Base-by-base conservation (phyloP, 2,797 vertebrate species). In the Rhadinocentrus ornatus region DNA sequence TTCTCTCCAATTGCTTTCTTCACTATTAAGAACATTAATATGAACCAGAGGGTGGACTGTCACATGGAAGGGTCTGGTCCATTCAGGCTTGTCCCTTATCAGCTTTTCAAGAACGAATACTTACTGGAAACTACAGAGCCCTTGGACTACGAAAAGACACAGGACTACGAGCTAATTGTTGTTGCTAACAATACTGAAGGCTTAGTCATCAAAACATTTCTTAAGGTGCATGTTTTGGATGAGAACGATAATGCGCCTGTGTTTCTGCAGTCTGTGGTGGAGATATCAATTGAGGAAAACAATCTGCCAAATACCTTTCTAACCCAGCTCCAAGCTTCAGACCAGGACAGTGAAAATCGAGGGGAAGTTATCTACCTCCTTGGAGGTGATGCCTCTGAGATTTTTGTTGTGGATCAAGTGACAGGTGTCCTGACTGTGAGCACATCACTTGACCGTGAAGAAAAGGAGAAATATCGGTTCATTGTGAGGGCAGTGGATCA, bases 1-100 rank as follows among this genome's bases (percentile, higher is more conserved):
- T 95, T 96, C 84, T 95, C 97, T 18, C 98, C 98, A 0, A 94
- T 99, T 54, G 98, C 97, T 20, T 99, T 99, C 93, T 99, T 98
- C 80, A 98, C 96, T 0, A 89, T 99, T 35, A 97, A 96, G 88
- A 98, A 98, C 68, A 93, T 94, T 0, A 95, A 96, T 70, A 88
- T 86, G n/a, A 96, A 94, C 78, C 95, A 96, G 74, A 94, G 89
- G 71, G 94, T 96, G 20, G 92, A 92, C 72, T 99, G 97, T 85
- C 88, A 94, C 84, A 90, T 99, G 88, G 96, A 99, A 63, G 95
- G 96, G 1, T 86, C 87, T 15, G 98, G 97, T 7, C 97, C 98
- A 0, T 99, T 99, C 87, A 93, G 94, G 50, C 88, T 99, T 58
- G 88, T 90, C 6, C 97, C 96, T 0, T 99, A 99, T 85, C 95